Evolutionary conservation across 2,797 vertebrate species (phyloP).

Genomic region (Nothura maculosa): DNA sequence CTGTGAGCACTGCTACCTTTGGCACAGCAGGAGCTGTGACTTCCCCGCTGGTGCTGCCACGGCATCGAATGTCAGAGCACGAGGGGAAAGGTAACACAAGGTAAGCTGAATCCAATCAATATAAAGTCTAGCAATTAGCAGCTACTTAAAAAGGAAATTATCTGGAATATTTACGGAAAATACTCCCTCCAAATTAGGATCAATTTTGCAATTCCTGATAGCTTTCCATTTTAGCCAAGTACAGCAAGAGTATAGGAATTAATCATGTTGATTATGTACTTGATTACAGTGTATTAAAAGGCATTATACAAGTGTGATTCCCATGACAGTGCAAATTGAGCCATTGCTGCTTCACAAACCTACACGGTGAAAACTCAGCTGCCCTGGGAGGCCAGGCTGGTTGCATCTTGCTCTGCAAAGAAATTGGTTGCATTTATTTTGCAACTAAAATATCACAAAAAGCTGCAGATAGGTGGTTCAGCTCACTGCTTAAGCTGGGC

Average conservation of each 20-base stretch:
- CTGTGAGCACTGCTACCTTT: not conserved
- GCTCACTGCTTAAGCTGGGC: not conserved
- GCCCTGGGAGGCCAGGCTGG: not conserved
- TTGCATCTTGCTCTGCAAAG: not conserved
- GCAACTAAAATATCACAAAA: not conserved
- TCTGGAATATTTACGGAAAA: not conserved
- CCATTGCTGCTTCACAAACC: not conserved
- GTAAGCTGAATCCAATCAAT: slow-evolving; percentile 22
- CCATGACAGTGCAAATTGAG: not conserved
- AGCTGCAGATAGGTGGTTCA: accelerated
- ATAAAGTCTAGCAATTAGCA: slow-evolving; percentile 38
- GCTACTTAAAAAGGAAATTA: slow-evolving; percentile 14
- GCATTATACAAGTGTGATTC: not conserved
- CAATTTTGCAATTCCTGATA: not conserved
- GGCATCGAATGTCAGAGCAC: not conserved
- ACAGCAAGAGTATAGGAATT: slow-evolving; percentile 35
- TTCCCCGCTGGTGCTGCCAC: not conserved
- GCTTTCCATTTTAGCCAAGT: not conserved
- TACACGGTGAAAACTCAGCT: not conserved
- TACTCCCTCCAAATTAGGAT: not conserved
- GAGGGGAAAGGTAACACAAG: not conserved
- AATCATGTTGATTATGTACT: slow-evolving; percentile 31
- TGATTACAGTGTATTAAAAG: slow-evolving; percentile 41
- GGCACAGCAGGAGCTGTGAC: not conserved
- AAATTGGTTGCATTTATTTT: accelerated